These are phyloP conservation scores for Lepetodrilus schrolli DNA, from an alignment of 2,888 invertebrate species.

Conservation along the genomic window DNA sequence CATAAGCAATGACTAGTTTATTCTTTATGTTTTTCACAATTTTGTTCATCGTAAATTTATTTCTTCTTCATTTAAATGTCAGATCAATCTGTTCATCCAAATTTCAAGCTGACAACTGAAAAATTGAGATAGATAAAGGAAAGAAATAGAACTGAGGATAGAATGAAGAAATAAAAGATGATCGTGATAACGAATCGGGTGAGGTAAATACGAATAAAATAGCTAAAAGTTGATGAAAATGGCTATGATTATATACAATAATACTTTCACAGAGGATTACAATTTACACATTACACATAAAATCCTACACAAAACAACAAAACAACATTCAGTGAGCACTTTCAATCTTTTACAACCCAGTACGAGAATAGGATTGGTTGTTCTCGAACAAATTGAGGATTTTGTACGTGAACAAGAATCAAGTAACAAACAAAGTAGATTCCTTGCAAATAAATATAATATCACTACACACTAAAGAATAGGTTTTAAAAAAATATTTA, in stretches of 20 bases:
- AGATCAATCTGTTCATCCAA: no score
- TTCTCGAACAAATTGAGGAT: background rate
- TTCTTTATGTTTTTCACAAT: no score
- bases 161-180: background rate
- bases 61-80: no score
- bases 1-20: no score
- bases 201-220: no score
- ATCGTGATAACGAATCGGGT: no score
- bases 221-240: no score
- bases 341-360: background rate
- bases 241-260: constrained; percentile 5
- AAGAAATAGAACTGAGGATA: background rate
- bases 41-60: no score
- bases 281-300: background rate
- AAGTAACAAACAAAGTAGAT: constrained; percentile 8
- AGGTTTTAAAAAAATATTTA: background rate
- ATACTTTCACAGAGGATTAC: constrained; percentile 2
- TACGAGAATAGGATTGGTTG: background rate
- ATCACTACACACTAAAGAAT: background rate
- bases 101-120: background rate
- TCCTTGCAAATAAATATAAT: background rate
- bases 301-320: background rate
- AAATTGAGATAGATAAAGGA: background rate
- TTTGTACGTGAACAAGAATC: background rate
- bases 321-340: constrained; percentile 16